Conservation (phyloP, 2,888 invertebrate species). For the Nomada fabriciana region DNA sequence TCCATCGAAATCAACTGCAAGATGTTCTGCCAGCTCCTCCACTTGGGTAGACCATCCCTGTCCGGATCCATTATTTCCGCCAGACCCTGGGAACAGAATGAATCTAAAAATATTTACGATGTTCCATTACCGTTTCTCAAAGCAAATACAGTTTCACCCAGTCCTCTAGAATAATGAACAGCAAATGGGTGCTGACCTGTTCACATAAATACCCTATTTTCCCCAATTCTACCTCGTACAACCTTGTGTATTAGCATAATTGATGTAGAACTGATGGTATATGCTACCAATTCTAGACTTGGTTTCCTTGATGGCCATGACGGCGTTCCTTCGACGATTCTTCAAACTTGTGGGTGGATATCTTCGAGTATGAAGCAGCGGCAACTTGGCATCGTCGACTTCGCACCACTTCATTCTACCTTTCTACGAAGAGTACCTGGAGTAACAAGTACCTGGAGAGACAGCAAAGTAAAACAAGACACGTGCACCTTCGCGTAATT, state of each 20-base stretch:
- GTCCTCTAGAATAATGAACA: neutral
- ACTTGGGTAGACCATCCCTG: slow-evolving; percentile 85
- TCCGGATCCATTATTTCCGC: slow-evolving; percentile 80
- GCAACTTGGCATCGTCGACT: slow-evolving; percentile 70
- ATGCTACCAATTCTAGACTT: slow-evolving; percentile 63
- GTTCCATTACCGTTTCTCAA: neutral
- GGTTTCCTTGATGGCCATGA: slow-evolving; percentile 47
- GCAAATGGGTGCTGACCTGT: neutral
- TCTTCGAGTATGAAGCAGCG: slow-evolving; percentile 69
- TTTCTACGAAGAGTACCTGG: slow-evolving; percentile 5
- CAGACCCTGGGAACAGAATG: slow-evolving; percentile 72
- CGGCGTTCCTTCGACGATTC: slow-evolving; percentile 60
- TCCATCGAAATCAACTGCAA: slow-evolving; percentile 90
- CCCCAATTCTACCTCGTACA: slow-evolving; percentile 46
- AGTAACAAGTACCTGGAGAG: slow-evolving; percentile 17
- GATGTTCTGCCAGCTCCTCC: slow-evolving; percentile 88
- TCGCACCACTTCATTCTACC: slow-evolving; percentile 77
- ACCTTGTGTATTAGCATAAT: slow-evolving; percentile 68
- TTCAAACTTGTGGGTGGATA: slow-evolving; percentile 66
- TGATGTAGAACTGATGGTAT: slow-evolving; percentile 73
- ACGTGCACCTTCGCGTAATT: slow-evolving; percentile 50
- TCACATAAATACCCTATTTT: neutral
- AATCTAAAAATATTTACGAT: neutral
- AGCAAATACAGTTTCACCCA: neutral
- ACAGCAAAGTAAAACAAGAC: slow-evolving; percentile 34